Evolutionary conservation across 2,888 invertebrate genomes (phyloP), one percentile per base, ranked within the genome.

Genomic region (Parnassius mnemosyne): DNA sequence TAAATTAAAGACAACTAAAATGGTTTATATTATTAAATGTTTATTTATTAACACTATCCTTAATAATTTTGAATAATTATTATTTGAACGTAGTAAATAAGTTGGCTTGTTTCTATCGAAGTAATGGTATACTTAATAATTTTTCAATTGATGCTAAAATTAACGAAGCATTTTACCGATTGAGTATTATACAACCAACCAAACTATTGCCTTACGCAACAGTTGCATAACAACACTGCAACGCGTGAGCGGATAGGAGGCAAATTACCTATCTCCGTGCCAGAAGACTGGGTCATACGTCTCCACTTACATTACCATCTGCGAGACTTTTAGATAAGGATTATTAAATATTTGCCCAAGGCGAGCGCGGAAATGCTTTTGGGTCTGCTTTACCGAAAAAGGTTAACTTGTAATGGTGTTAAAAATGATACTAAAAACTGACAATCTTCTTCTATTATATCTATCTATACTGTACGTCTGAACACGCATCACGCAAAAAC

Each of bases 141-240:
- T 55, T 59, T 16, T 46, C 34, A 3, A 16, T 3, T 55, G 61
- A 44, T 13, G 41, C 51, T 34, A 11, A 46, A 63, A 44, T 60
- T 60, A 66, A 56, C 61, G 7, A 34, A 34, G 61, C 64, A 49
- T 49, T 49, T 43, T 62, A 63, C 64, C 60, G 68, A 65, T 60
- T 64, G 69, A 67, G 62, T 66, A 72, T 82, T 76, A 74, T 73
- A 72, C 74, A 80, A 81, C 74, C 70, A 69, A 67, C 68, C 71
- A 65, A 72, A 71, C 71, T 72, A 72, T 69, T 65, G 64, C 58
- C 68, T 87, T 84, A 76, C 75, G 78, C 77, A 87, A 87, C 66
- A 68, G 67, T 87, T 86, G 80, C 76, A 72, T 82, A 86, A 87
- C 71, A 20, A 74, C 71, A 72, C 71, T 70, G 70, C 68, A 63